A percentile compares a stretch with the other conserved stretches of the same genome.
phyloP scores from a whole-genome alignment of 2,113 vertebrate genomes.

The Apeltes quadracus region DNA sequence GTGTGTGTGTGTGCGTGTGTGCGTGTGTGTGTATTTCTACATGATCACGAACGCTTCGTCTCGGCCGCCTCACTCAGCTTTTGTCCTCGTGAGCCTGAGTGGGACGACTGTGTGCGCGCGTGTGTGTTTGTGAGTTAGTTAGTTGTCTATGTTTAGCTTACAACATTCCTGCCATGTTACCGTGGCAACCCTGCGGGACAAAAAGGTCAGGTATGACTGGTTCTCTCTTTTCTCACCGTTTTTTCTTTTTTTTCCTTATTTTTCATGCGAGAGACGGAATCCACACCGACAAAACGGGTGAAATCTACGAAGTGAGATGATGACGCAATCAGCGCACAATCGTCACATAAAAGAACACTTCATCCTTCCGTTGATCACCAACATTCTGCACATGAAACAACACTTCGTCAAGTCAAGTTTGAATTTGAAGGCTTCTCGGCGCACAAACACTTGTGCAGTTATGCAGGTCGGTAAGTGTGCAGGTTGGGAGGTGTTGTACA shows the following conservation, averaged over 20 bases:
- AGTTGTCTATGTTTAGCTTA: constrained; percentile 24
- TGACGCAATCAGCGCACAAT: no score
- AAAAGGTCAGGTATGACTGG: constrained; percentile 41
- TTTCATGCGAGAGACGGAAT: not conserved
- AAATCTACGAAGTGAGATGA: no score
- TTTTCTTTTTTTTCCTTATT: not conserved
- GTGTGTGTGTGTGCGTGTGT: not conserved
- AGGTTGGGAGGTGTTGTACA: no score
- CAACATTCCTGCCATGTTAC: constrained; percentile 53
- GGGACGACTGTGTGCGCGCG: constrained; percentile 16
- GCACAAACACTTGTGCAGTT: no score
- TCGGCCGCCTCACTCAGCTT: constrained; percentile 35
- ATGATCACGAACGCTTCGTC: constrained; percentile 36
- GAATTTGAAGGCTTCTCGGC: no score
- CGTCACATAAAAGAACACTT: no score
- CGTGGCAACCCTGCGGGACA: constrained; percentile 45
- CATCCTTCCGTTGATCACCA: no score
- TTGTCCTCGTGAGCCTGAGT: constrained; percentile 32
- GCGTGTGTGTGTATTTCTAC: no score
- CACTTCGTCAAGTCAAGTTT: no score
- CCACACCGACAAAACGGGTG: no score
- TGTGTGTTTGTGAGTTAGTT: constrained; percentile 10
- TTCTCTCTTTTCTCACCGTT: not conserved
- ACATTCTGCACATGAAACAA: no score
- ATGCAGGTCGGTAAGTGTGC: no score